Evolutionary conservation across 2,113 vertebrate genomes (phyloP), one percentile per base, ranked within the genome.

Genomic region (Odobenus rosmarus): DNA sequence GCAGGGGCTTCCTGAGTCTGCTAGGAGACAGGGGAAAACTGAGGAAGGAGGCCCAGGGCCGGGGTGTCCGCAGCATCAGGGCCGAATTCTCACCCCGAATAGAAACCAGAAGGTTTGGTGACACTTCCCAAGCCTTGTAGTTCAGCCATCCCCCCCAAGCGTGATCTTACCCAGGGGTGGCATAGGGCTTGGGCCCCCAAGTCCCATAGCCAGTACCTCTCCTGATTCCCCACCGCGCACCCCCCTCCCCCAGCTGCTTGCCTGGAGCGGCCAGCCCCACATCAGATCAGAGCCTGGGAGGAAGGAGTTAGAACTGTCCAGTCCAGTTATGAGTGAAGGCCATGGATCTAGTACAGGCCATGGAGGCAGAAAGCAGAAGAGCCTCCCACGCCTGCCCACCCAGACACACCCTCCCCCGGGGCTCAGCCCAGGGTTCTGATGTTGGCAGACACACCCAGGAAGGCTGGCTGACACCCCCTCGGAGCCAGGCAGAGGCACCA

Each of bases 311-410:
- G 98, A 99, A 98, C 98, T 99, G 99, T 99, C 99, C 99, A 97
- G 98, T 98, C 98, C 98, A 98, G 98, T 99, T 99, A 99, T 0
- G 95, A 98, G 97, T 97, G 99, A 98, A 98, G 98, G 98, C 98
- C 98, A 98, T 62, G 98, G 99, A 99, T 99, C 98, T 67, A 98
- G 98, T 2, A 1, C 98, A 99, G 99, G 98, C 98, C 97, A 93
- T 26, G 86, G 98, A 98, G 97, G 98, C 85, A 79, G 97, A 96
- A 79, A 96, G 96, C 95, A 98, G 97, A 95, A 97, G 96, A 55
- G 71, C 97, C 98, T 97, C 81, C 12, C 97, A 88, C 28, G 36
- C 67, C 80, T 69, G 62, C 62, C 83, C 76, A 14, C 90, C 39
- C 55, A 67, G 69, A 61, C 51, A 15, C 57, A 6, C 84, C 83